Evolutionary conservation across 2,797 vertebrate genomes (phyloP), one percentile per base, ranked within the genome.

Genomic region (Danionella dracula): DNA sequence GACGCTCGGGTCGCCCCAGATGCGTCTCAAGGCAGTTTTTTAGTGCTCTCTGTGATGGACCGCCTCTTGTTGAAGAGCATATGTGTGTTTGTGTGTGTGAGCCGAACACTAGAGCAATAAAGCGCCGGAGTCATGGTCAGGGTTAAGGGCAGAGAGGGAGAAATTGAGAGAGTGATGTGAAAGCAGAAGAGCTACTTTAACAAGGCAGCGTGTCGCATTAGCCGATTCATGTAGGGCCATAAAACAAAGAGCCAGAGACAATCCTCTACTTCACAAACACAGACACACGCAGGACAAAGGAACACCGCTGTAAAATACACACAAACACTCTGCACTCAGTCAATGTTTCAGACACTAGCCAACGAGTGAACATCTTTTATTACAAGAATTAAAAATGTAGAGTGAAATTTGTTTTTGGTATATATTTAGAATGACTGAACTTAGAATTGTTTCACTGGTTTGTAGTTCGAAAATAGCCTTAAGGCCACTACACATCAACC

Each of bases 91-190:
- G 32, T 20, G 23, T 16, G 15, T 7, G 16, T 2, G 61, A 66
- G 50, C 56, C 31, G 40, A 58, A 67, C 64, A 67, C 64, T 42
- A 71, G 32, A 23, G 61, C 53, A 73, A 68, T 63, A 75, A 71
- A 76, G 57, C n/a, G 44, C 51, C 48, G 63, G 50, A 73, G 59
- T 73, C 72, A 71, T 27, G 70, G 73, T 61, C 55, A 44, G 66
- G 62, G 63, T 65, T 58, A 71, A 72, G 65, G 70, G 37, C 58
- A 37, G 45, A 41, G 32, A 68, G 32, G 66, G 44, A 34, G 37
- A 35, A 29, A 27, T 4, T 10, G 20, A 53, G 49, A 50, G 41
- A 42, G 19, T 45, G 59, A 55, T 35, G 31, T 38, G 50, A 34
- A 50, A 65, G 53, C 17, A 48, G 38, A 65, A 48, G 58, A 46